phyloP scores from a whole-genome alignment of 2,888 invertebrate genomes.

The Eledona agricola region DNA sequence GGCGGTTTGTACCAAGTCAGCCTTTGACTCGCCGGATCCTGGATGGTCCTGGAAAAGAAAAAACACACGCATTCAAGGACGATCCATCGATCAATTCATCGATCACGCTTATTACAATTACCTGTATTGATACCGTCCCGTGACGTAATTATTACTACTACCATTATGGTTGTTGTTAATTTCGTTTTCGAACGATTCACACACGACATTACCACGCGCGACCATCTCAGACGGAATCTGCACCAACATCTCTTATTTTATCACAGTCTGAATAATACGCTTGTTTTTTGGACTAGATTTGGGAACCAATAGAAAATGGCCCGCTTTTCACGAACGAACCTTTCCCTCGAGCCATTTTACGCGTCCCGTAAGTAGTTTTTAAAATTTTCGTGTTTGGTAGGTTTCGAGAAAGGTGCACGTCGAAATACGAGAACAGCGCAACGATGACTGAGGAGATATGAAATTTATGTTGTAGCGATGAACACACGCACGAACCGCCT shows the following conservation, averaged over 20 bases:
- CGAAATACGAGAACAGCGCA: not conserved
- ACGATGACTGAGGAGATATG: conserved; percentile 4
- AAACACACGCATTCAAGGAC: not conserved
- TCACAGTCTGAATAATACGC: conserved; percentile 16
- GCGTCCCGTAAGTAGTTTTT: no score
- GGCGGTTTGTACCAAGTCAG: conserved; percentile 98
- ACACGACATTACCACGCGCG: conserved; percentile 49
- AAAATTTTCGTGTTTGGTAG: no score
- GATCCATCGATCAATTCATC: conserved; percentile 16
- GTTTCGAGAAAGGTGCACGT: not conserved
- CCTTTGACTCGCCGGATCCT: conserved; percentile 96
- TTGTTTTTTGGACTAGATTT: no score
- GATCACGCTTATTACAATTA: conserved; percentile 27
- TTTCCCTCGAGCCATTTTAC: no score
- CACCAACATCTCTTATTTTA: conserved; percentile 8
- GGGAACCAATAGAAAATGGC: not conserved
- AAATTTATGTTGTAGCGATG: conserved; percentile 20
- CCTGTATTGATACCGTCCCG: conserved; percentile 37
- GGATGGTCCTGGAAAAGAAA: conserved; percentile 81
- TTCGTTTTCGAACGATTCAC: conserved; percentile 37
- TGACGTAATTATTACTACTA: no score
- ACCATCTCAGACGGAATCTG: conserved; percentile 45
- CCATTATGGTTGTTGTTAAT: conserved; percentile 32
- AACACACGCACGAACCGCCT: conserved; percentile 28
- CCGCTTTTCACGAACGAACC: not conserved